Evolutionary conservation across 2,113 vertebrate species (phyloP).

Genomic region (Dolichotis patagonum): DNA sequence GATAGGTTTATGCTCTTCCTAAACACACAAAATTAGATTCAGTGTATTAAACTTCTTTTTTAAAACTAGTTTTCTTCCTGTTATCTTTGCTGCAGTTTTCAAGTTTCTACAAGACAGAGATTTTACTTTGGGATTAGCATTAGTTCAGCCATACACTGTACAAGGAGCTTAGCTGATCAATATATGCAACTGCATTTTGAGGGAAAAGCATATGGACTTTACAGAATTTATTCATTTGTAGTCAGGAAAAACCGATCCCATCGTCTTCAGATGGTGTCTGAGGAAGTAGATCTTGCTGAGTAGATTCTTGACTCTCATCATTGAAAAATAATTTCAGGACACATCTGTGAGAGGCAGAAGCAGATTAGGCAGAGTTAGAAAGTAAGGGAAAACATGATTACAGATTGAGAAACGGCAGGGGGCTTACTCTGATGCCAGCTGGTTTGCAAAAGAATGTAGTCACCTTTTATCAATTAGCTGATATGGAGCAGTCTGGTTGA

Average conservation of each 20-base stretch:
- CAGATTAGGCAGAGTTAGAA: background rate
- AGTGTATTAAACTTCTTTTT: background rate
- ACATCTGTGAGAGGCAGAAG: background rate
- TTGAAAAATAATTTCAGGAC: background rate
- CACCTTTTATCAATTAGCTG: background rate
- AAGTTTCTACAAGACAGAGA: background rate
- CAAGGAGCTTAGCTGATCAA: background rate
- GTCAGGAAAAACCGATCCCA: background rate
- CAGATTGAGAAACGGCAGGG: background rate
- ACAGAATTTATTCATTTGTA: background rate
- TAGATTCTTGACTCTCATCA: background rate
- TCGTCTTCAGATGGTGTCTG: background rate
- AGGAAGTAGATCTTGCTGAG: background rate
- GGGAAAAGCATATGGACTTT: background rate
- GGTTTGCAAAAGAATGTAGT: background rate
- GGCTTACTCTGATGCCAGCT: background rate
- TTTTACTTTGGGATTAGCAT: slow-evolving; percentile 1
- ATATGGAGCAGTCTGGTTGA: background rate
- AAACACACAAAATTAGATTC: background rate
- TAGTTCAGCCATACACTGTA: background rate
- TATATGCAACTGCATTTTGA: background rate
- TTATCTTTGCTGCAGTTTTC: background rate
- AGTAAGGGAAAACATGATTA: background rate
- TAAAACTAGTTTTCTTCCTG: background rate
- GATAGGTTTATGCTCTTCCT: background rate